Conservation (phyloP, 2,113 vertebrate species). For the Fulica atra region DNA sequence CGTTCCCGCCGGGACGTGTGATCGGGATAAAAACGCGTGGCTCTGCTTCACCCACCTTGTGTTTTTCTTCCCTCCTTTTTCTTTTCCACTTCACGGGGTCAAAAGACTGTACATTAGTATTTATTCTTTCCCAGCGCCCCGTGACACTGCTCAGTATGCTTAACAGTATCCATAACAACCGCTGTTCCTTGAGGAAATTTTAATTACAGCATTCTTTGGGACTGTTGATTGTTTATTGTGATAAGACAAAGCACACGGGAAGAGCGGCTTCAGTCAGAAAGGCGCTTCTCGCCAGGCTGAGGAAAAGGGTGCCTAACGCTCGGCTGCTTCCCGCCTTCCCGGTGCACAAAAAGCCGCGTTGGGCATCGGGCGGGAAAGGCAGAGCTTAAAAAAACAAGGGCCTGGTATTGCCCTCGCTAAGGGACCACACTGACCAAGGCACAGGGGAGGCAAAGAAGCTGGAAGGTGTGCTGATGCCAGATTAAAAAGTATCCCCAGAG, state of each 20-base stretch:
- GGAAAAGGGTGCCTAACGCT: neutral
- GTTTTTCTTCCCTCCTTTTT: neutral
- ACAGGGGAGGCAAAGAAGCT: neutral
- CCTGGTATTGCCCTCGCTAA: neutral
- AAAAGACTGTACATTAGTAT: neutral
- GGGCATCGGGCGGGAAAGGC: neutral
- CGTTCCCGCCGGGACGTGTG: neutral
- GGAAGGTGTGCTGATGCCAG: neutral
- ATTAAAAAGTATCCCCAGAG: neutral
- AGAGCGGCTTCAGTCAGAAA: conserved; percentile 24
- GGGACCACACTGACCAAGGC: neutral
- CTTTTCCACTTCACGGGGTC: neutral
- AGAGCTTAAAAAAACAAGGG: neutral
- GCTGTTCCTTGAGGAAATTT: conserved; percentile 36
- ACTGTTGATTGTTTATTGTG: conserved; percentile 50
- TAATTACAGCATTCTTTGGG: conserved; percentile 54
- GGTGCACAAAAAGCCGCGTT: neutral
- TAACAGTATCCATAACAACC: conserved; percentile 49
- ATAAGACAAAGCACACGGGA: conserved; percentile 45
- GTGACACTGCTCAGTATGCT: neutral
- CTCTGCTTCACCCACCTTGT: neutral
- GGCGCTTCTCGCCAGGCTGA: neutral
- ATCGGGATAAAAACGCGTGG: neutral
- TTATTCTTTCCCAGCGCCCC: neutral
- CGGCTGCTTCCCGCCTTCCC: neutral